A percentile compares a stretch with the other conserved stretches of the same genome.
These are phyloP conservation scores for Ochropleura plecta DNA, from an alignment of 2,888 invertebrate genomes.

Conservation along the genomic window DNA sequence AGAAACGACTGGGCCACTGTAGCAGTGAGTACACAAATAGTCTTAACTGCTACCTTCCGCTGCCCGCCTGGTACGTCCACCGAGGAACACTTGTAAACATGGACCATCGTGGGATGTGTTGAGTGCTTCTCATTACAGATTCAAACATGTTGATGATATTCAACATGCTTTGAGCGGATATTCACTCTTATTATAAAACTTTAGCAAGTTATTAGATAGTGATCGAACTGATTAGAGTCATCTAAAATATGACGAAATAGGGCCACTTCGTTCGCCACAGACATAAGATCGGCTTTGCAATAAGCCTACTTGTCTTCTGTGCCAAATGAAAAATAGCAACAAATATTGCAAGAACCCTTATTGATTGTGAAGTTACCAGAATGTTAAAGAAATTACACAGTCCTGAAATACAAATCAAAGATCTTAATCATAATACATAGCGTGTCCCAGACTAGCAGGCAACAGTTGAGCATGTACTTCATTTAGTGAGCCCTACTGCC, in stretches of 20 bases:
- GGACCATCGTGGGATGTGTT: slow-evolving; percentile 1
- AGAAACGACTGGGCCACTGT: neutral
- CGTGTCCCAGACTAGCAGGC: slow-evolving; percentile 1
- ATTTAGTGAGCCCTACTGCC: slow-evolving; percentile 13
- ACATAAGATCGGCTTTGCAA: no score
- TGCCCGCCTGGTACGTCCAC: slow-evolving; percentile 3
- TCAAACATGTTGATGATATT: neutral
- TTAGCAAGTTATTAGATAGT: neutral
- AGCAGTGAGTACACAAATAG: slow-evolving; percentile 35
- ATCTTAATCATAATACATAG: slow-evolving; percentile 12
- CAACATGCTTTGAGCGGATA: neutral
- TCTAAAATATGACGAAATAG: no score
- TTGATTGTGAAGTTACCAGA: neutral
- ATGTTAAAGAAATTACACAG: no score
- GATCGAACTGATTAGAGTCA: neutral
- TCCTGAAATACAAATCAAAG: no score
- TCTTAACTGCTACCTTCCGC: slow-evolving; percentile 52
- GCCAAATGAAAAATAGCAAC: no score
- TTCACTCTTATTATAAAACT: neutral
- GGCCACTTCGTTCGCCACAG: no score
- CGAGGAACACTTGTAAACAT: slow-evolving; percentile 17
- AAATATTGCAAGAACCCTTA: no score
- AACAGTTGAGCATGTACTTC: slow-evolving; percentile 5
- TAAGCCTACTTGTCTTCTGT: no score
- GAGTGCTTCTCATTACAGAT: slow-evolving; percentile 20